A percentile compares a stretch with the other conserved stretches of the same genome.
Evolutionary conservation across 2,888 invertebrate species (phyloP).

Genomic region (Tipula vernalis): DNA sequence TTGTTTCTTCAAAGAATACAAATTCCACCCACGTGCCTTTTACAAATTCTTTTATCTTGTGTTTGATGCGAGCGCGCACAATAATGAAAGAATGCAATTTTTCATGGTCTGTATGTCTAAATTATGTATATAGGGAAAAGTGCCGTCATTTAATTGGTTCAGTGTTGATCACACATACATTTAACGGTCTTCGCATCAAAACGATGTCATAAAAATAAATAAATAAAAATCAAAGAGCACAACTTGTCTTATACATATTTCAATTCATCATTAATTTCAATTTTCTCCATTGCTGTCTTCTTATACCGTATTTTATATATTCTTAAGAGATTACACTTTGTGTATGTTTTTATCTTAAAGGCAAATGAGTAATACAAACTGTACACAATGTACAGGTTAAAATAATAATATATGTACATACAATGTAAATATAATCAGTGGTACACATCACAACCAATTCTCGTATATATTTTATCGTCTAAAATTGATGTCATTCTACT

Average conservation of each 20-base stretch:
- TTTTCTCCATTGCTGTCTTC: neutral
- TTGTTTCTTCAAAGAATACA: neutral
- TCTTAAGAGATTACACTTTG: neutral
- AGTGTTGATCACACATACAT: neutral
- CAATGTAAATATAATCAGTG: neutral
- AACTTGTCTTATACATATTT: neutral
- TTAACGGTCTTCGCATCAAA: neutral
- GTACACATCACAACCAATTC: no score
- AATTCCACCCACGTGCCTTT: neutral
- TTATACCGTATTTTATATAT: neutral
- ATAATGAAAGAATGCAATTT: neutral
- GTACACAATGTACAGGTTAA: neutral
- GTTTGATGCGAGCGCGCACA: neutral
- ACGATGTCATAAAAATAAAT: neutral
- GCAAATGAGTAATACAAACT: neutral
- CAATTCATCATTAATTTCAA: neutral
- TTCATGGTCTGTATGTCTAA: neutral
- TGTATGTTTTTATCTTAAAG: neutral
- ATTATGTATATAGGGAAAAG: neutral
- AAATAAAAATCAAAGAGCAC: neutral
- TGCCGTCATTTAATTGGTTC: neutral
- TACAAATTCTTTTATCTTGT: neutral
- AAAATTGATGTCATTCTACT: no score
- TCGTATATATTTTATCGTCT: no score
- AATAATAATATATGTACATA: neutral